A percentile compares a stretch with the other conserved stretches of the same genome.
Evolutionary conservation across 1,140 invertebrate genomes (phyloP).

Genomic region (Conus betulinus): DNA sequence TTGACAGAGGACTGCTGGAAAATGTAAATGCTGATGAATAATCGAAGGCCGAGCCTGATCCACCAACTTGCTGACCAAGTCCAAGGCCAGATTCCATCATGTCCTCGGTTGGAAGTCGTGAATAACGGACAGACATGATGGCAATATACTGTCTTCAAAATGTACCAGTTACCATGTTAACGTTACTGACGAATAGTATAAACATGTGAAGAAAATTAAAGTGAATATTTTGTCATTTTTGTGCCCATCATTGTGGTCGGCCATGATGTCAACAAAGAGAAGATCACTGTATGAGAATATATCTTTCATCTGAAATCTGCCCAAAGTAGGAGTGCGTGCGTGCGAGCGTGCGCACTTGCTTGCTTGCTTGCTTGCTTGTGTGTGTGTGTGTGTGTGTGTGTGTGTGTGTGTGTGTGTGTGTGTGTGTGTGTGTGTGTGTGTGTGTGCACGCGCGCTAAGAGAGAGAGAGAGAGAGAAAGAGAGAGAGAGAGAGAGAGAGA

Average conservation of each 20-base stretch:
- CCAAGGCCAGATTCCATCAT: constrained; percentile 21
- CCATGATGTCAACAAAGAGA: constrained; percentile 32
- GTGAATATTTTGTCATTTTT: not conserved
- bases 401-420: too few relatives aligned
- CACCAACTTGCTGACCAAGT: not conserved
- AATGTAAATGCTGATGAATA: constrained; percentile 41
- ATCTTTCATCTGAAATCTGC: not conserved
- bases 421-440: too few relatives aligned
- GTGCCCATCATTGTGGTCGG: not conserved
- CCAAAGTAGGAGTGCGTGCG: not conserved
- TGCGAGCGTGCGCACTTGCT: too few relatives aligned
- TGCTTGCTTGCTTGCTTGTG: too few relatives aligned
- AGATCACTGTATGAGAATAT: not conserved
- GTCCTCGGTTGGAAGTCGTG: constrained; percentile 31
- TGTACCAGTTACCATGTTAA: not conserved
- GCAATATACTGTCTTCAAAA: not conserved
- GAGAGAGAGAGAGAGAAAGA: too few relatives aligned
- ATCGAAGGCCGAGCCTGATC: constrained; percentile 26
- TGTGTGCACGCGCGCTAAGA: too few relatives aligned
- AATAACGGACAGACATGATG: constrained; percentile 31
- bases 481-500: too few relatives aligned
- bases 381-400: too few relatives aligned
- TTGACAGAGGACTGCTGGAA: not conserved
- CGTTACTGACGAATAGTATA: too few relatives aligned
- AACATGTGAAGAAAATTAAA: not conserved